These are phyloP conservation scores for Nemoura dubitans DNA, from an alignment of 2,888 invertebrate species.

Conservation along the genomic window DNA sequence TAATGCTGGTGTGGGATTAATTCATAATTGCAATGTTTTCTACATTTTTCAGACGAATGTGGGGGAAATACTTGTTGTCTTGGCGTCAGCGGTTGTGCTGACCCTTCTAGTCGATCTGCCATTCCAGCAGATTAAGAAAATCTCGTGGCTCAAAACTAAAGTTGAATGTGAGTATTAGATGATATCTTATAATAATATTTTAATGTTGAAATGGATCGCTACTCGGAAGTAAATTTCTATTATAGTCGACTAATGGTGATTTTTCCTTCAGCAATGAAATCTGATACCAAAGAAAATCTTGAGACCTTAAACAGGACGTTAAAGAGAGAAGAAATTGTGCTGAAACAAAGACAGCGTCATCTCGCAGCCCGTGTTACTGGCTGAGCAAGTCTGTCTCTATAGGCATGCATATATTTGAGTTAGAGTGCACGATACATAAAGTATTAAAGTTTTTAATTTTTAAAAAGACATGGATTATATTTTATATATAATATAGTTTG, in stretches of 20 bases:
- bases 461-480: too few relatives aligned
- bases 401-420: too few relatives aligned
- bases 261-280: background rate
- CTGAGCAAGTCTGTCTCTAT: too few relatives aligned
- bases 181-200: background rate
- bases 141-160: background rate
- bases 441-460: background rate
- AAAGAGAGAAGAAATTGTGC: background rate
- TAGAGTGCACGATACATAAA: too few relatives aligned
- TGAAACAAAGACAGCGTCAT: background rate
- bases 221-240: too few relatives aligned
- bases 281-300: background rate
- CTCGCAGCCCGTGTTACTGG: background rate
- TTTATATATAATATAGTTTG: too few relatives aligned
- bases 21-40: background rate
- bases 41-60: conserved; percentile 62
- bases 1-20: conserved; percentile 8
- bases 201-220: too few relatives aligned
- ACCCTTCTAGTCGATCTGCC: conserved; percentile 69
- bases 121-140: conserved; percentile 66
- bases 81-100: conserved; percentile 62
- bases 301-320: background rate
- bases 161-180: background rate
- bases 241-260: background rate
- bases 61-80: conserved; percentile 62